Evolutionary conservation across 2,797 vertebrate genomes (phyloP), one percentile per base, ranked within the genome.

Genomic region (Chaunax sp.): DNA sequence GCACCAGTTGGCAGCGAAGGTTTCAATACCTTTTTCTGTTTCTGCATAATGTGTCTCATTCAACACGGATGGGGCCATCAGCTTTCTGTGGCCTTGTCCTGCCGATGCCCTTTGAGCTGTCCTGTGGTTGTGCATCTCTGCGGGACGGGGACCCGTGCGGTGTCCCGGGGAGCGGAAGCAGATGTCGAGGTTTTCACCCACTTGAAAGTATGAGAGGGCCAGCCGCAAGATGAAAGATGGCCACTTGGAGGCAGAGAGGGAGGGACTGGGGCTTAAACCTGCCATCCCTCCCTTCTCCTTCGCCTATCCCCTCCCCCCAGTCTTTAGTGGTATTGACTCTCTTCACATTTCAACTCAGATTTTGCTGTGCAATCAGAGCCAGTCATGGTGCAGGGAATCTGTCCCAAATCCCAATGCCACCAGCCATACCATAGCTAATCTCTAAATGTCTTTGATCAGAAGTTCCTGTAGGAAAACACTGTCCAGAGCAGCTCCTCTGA

Each of bases 151-250:
- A 86, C 85, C 86, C 49, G 45, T 23, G 68, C 75, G 61, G 69
- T 28, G 71, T 87, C 87, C 85, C 71, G 58, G 75, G 37, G 89
- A 86, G 86, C 71, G 82, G 89, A 87, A 92, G 90, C 93, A 93
- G 92, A 93, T 94, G 93, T 93, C 75, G 82, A 90, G 89, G 88
- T 89, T 90, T 83, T 87, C 80, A 73, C 69, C 81, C 87, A 90
- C 91, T 90, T 90, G 78, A 90, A 90, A 90, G 91, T 82, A 81
- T 91, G 90, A 91, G 75, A 87, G 86, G 76, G 81, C 77, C 82
- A 81, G 84, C 70, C 60, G 57, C 64, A 66, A 90, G 89, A 94
- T 93, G 86, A 94, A 94, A 93, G 91, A 93, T 89, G 88, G 82
- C 78, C 52, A 79, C 90, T 92, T 49, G n/a, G 84, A 84, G 76